These are phyloP conservation scores for Nomada flava DNA, from an alignment of 2,888 invertebrate genomes.

Conservation along the genomic window DNA sequence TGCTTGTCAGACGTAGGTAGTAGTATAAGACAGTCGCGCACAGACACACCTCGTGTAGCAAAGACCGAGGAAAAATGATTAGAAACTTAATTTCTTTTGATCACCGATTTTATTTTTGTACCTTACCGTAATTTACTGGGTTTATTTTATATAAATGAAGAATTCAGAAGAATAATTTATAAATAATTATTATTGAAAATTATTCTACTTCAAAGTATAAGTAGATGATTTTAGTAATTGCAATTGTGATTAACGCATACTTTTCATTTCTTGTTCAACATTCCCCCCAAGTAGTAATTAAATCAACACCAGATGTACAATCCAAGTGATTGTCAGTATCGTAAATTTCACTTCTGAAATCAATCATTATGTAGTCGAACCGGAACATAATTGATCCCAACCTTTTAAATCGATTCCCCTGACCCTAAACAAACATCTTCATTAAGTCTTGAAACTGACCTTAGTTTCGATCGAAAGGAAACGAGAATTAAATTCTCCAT, in stretches of 20 bases:
- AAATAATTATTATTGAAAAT: not conserved
- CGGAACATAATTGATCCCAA: not conserved
- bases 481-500: conserved; percentile 25
- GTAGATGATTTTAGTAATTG: not conserved
- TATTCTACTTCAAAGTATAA: not conserved
- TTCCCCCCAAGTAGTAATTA: not conserved
- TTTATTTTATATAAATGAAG: not conserved
- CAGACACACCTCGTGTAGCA: not conserved
- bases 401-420: not conserved
- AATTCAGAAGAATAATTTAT: not conserved
- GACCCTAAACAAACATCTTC: not conserved
- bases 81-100: not conserved
- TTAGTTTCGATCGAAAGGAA: conserved; percentile 9
- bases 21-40: not conserved
- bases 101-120: not conserved
- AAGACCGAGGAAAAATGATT: not conserved
- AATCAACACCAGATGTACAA: not conserved
- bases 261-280: not conserved
- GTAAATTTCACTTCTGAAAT: not conserved
- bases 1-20: not conserved
- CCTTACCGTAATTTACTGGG: not conserved
- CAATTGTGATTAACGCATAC: not conserved
- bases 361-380: not conserved
- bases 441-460: conserved; percentile 1
- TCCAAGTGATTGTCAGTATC: not conserved